Base-by-base conservation (phyloP, 2,797 vertebrate species). In the Ciconia nigra region DNA sequence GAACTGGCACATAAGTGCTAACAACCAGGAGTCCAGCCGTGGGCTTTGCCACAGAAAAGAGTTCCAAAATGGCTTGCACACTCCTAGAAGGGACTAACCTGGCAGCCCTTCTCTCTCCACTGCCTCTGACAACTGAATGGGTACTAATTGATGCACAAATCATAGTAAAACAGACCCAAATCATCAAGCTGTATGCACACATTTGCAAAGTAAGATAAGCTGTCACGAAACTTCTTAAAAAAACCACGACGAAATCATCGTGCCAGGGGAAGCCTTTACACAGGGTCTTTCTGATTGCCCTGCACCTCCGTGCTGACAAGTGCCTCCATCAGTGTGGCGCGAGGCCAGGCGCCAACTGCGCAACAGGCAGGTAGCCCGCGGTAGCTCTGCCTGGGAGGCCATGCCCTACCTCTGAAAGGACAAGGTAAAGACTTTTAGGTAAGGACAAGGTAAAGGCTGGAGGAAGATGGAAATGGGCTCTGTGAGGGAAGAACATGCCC, bases 281-380 rank as follows among this genome's bases (percentile, higher is more conserved):
- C 2, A 13, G 8, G 1, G 2, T 29, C 15, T 44, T 76, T 31
- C 31, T 12, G 7, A 4, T 8, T 47, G n/a, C 13, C 28, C n/a
- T 13, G 17, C 20, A 5, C 11, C 46, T 87, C 14, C 31, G 61
- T 58, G 51, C 46, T 66, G 57, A 44, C 41, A 10, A 21, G 0
- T 2, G 29, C 29, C 52, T 63, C 52, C 15, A 4, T 5, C 18
- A 25, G 2, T 11, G 6, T 0, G 35, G 41, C 1, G 2, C 0
- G 0, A 61, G 41, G 46, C 13, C 22, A 35, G 65, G 4, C 0
- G 4, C 10, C 5, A 58, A 5, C 71, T 1, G 3, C 3, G 6
- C 18, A 20, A 26, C 59, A 41, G 59, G 37, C 39, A 63, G n/a
- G 10, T 1, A 57, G 29, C 31, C 21, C 2, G 2, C 0, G 1